These are phyloP conservation scores for Cliona cf. orientalis DNA, from an alignment of 37 sponge, comb jelly and placozoan species.

Conservation along the genomic window DNA sequence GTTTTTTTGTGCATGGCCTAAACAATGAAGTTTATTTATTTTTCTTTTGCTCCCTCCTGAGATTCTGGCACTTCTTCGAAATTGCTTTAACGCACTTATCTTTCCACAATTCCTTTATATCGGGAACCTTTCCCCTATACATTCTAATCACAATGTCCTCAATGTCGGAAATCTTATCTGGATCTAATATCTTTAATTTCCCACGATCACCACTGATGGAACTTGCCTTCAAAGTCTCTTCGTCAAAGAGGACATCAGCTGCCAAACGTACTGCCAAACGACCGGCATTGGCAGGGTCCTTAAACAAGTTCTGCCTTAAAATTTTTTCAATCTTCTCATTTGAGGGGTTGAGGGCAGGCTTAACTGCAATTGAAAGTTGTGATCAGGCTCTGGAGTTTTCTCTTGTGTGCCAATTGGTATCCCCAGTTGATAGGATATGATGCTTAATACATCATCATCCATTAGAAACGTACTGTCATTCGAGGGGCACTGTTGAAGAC, in stretches of 20 bases:
- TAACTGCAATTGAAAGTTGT: no score
- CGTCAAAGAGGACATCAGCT: not conserved
- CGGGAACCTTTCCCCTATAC: not conserved
- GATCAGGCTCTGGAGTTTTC: no score
- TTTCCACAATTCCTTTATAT: not conserved
- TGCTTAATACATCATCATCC: no score
- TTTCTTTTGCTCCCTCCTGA: no score
- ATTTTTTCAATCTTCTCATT: not conserved
- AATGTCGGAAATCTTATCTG: not conserved
- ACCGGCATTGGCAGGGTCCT: not conserved
- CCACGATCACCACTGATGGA: not conserved
- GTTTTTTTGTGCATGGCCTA: no score
- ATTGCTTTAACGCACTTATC: not conserved
- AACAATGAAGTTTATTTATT: no score
- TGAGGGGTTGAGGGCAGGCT: not conserved
- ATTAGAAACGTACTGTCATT: no score
- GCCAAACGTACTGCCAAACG: not conserved
- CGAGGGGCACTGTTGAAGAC: no score
- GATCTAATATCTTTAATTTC: not conserved
- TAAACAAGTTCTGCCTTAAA: not conserved
- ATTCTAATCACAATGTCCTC: not conserved
- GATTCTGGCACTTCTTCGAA: not conserved
- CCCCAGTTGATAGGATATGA: no score
- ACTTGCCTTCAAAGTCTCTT: not conserved
- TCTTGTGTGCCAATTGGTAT: no score